Evolutionary conservation across 2,888 invertebrate species (phyloP).

Genomic region (Phlogophora meticulosa): DNA sequence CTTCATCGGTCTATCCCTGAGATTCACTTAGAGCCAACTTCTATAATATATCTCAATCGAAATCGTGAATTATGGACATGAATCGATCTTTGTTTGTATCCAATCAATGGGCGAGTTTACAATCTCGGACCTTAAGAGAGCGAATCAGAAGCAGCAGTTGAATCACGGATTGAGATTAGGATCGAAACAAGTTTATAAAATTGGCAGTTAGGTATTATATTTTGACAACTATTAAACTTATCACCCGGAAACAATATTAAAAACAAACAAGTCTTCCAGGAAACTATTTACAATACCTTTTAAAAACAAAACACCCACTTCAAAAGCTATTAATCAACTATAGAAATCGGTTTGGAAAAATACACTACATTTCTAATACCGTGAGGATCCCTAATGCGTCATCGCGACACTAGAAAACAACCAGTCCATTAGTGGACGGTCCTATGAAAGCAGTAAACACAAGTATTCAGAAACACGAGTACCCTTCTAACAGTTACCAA

Average conservation of each 20-base stretch:
- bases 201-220: too few species aligned
- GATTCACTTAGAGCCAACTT: too few species aligned
- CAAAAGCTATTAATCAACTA: conserved; percentile 20
- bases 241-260: background rate
- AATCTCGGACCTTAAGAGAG: too few species aligned
- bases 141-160: too few species aligned
- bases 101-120: too few species aligned
- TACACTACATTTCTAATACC: background rate
- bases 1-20: too few species aligned
- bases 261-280: background rate
- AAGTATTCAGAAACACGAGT: conserved; percentile 16
- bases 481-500: background rate
- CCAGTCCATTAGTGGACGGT: conserved; percentile 62
- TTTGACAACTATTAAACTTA: too few species aligned
- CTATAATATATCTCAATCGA: too few species aligned
- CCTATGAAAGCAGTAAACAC: conserved; percentile 33
- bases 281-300: background rate
- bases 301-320: background rate
- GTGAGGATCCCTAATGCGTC: conserved; percentile 60
- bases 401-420: conserved; percentile 63
- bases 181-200: too few species aligned
- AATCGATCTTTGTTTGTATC: too few species aligned
- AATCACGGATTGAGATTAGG: too few species aligned
- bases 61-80: too few species aligned
- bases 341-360: background rate